Percentiles rank a stretch among this genome's conserved stretches.
phyloP scores from a whole-genome alignment of 2,797 vertebrate species.

The Nyctalus aviator region DNA sequence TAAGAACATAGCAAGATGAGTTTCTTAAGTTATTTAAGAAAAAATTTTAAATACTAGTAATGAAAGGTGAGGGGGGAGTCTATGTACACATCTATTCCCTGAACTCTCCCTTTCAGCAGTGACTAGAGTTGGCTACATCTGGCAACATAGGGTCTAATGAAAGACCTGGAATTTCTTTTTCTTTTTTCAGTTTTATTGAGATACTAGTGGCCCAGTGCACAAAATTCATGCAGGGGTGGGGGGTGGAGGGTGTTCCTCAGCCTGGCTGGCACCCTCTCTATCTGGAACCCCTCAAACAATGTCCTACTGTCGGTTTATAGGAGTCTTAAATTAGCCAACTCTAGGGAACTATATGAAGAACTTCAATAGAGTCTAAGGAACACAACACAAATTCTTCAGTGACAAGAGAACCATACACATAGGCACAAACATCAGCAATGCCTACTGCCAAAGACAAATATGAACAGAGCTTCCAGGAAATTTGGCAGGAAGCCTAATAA shows the following conservation, averaged over 20 bases:
- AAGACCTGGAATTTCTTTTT: not conserved
- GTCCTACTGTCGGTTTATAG: too few species aligned
- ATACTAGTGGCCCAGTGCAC: not conserved
- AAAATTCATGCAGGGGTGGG: too few species aligned
- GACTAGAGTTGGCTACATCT: not conserved
- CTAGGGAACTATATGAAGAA: not conserved
- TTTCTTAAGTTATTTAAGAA: not conserved
- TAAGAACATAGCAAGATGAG: not conserved
- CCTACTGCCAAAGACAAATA: not conserved
- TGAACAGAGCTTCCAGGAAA: slow-evolving; percentile 18
- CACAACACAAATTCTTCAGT: not conserved
- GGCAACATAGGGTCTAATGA: not conserved
- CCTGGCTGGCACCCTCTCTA: too few species aligned
- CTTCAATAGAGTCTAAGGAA: not conserved
- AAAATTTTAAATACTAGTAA: not conserved
- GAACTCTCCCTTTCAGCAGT: not conserved
- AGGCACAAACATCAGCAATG: not conserved
- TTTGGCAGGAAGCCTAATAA: slow-evolving; percentile 39
- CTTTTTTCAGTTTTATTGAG: not conserved
- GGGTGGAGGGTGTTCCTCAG: too few species aligned
- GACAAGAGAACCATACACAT: not conserved
- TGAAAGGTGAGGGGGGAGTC: not conserved
- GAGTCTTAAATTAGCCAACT: not conserved
- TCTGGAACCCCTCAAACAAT: too few species aligned
- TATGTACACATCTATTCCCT: not conserved